Evolutionary conservation across 2,113 vertebrate genomes (phyloP), one percentile per base, ranked within the genome.

Genomic region (Mastomys natalensis): DNA sequence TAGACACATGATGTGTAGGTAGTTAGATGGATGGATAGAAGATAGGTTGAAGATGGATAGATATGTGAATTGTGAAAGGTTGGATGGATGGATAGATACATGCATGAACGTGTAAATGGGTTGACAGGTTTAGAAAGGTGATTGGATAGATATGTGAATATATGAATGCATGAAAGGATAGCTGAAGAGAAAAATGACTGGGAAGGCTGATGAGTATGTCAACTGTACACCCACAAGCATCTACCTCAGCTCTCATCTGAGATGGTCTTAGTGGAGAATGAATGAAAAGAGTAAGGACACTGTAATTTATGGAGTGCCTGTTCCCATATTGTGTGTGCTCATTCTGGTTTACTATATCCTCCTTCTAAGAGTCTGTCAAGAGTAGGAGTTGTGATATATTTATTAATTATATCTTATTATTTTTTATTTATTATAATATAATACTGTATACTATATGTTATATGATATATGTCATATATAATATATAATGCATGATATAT

Each of bases 301-400:
- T 19, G 24, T 2, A 1, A 48, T 55, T 13, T 5, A 22, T 0
- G 0, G 31, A 34, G 24, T 5, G 3, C 3, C 40, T 9, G 0
- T 7, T 15, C 21, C 70, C 19, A 9, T 16, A 34, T n/a, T 11
- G 48, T 19, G 0, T 0, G 9, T 45, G 55, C n/a, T 12, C 13
- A 78, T 21, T 58, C 82, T 11, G 4, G 13, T 16, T 17, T 2
- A 22, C n/a, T 1, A 1, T 0, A 5, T 8, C 68, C 96, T 40
- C 7, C 60, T 17, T 78, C 37, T 26, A 26, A 26, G 43, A 17
- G 21, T 53, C 24, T 3, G 13, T 10, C 17, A 55, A 22, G 51
- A 2, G 4, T 0, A 48, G 13, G 5, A 8, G 21, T 22, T 72
- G 34, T 53, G 62, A 90, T 40, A 15, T 21, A 29, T 37, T 62